These are phyloP conservation scores for Metacarcinus magister DNA, from an alignment of 2,888 invertebrate genomes.

Conservation along the genomic window DNA sequence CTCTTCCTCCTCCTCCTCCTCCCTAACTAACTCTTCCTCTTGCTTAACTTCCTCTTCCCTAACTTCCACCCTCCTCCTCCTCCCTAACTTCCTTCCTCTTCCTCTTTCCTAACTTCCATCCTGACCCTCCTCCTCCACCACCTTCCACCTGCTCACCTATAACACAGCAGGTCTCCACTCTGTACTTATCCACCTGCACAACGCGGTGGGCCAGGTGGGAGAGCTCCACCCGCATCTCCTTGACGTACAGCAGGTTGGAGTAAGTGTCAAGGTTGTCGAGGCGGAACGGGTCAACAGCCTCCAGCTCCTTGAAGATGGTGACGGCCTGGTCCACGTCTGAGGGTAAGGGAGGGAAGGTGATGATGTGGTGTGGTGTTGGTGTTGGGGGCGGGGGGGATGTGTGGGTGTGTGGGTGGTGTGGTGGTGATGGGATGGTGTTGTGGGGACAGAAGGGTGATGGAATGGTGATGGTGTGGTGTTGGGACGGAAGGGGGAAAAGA, in stretches of 20 bases:
- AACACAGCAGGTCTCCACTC: slow-evolving; percentile 94
- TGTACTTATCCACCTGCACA: slow-evolving; percentile 97
- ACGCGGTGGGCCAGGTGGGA: slow-evolving; percentile 97
- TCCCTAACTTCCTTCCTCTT: too few species aligned
- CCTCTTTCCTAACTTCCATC: background rate
- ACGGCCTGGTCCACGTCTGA: slow-evolving; percentile 96
- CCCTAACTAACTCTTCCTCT: too few species aligned
- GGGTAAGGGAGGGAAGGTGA: slow-evolving; percentile 76
- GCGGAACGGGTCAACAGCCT: slow-evolving; percentile 94
- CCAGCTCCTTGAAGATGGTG: slow-evolving; percentile 92
- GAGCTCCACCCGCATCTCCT: slow-evolving; percentile 95
- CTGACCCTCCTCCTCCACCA: background rate
- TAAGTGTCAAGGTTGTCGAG: slow-evolving; percentile 98
- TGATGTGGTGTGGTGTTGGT: background rate
- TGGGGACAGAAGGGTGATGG: too few species aligned
- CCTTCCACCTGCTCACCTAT: background rate
- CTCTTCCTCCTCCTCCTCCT: too few species aligned
- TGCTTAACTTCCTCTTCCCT: too few species aligned
- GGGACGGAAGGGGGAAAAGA: too few species aligned
- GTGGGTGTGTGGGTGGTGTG: background rate
- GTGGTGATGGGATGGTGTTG: background rate
- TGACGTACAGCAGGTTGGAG: slow-evolving; percentile 97
- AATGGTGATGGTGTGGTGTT: too few species aligned
- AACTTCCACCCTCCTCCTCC: too few species aligned
- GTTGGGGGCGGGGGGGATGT: background rate